Evolutionary conservation across 2,888 invertebrate species (phyloP), one percentile per base, ranked within the genome.

Genomic region (Limnephilus rhombicus): DNA sequence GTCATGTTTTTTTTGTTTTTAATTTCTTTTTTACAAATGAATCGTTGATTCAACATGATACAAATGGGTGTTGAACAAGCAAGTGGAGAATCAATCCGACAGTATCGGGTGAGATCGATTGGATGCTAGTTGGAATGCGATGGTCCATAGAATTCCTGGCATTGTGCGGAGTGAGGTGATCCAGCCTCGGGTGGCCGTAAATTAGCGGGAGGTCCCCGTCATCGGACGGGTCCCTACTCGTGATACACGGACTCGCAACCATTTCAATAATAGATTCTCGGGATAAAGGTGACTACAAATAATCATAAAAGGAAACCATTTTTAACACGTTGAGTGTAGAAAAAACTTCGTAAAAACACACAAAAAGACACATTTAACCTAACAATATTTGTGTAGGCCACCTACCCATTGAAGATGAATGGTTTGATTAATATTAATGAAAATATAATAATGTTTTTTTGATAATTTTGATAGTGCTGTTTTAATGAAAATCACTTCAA

Each of bases 181-280:
- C 83, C 83, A 49, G 82, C 83, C 68, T 34, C 80, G 80, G 31
- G 89, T 37, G 90, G 90, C 83, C 83, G 45, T 83, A 82, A 83
- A 83, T 90, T 90, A 90, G 90, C 90, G 90, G 90, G 90, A 82
- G 90, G 90, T 90, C 82, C 83, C n/a, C 83, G 49, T 90, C 90
- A n/a, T 45, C 45, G 29, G 37, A 41, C 83, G 83, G 83, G 86
- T 45, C 29, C 86, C 18, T 29, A 45, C 86, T 86, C 86, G 37
- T 41, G 82, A 83, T 83, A 31, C 34, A 34, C 83, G 83, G 83
- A 41, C 83, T 34, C 37, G 24, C 31, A 15, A 37, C 37, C 83
- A 68, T 68, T 68, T 68, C 1, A 68, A 68, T 68, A 68, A 68
- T 68, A 68, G 68, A 68, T 68, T 68, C n/a, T 68, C 68, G 68